Evolutionary conservation across 2,113 vertebrate genomes (phyloP).

Genomic region (Hepsetus odoe): DNA sequence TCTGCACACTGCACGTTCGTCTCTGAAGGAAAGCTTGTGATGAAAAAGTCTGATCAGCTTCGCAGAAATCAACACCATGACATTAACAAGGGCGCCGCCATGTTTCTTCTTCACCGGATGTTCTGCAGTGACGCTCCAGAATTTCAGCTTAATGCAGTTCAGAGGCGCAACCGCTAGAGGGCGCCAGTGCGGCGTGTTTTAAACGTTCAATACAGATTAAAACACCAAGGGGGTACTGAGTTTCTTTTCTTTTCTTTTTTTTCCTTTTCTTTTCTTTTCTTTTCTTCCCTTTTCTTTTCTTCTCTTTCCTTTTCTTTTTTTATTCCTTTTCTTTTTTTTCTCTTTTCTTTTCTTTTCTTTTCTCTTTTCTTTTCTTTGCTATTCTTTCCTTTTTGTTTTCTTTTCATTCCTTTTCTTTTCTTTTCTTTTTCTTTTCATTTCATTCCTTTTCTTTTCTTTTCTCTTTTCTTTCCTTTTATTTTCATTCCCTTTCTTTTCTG

Average conservation of each 20-base stretch:
- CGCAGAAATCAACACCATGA: slow-evolving; percentile 57
- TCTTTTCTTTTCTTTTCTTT: no score
- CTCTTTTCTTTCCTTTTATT: no score
- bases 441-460: no score
- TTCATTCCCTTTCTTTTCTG: no score
- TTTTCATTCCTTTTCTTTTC: no score
- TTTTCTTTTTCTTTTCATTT: no score
- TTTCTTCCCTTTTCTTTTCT: neutral
- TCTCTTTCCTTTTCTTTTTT: neutral
- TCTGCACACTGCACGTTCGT: neutral
- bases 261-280: neutral
- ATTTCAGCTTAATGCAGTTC: neutral
- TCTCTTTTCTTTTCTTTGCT: no score
- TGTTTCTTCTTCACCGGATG: slow-evolving; percentile 64
- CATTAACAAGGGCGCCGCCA: slow-evolving; percentile 70
- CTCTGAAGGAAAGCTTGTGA: neutral
- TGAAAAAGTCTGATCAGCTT: neutral
- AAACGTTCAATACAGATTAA: neutral
- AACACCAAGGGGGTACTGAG: neutral
- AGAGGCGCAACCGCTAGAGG: slow-evolving; percentile 46
- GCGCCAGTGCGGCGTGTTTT: slow-evolving; percentile 40
- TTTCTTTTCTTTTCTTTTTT: neutral
- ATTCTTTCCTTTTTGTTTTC: no score
- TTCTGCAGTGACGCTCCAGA: slow-evolving; percentile 32
- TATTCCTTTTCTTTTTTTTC: no score